phyloP scores from a whole-genome alignment of 2,113 vertebrate species.

The Scophthalmus maximus region DNA sequence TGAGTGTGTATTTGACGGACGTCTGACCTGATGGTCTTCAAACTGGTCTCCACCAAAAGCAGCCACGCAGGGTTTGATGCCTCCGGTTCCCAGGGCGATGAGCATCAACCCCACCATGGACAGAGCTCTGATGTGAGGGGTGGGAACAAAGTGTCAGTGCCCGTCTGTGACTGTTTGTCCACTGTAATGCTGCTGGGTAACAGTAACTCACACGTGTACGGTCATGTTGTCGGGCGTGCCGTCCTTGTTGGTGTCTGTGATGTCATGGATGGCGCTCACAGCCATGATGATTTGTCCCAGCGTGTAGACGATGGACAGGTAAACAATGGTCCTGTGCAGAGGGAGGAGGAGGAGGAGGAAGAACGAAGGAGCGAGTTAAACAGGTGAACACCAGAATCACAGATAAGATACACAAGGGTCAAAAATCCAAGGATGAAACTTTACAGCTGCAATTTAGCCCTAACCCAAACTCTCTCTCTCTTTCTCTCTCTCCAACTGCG shows the following conservation, averaged over 20 bases:
- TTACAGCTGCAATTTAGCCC: too few relatives aligned
- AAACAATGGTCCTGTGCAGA: slow-evolving; percentile 90
- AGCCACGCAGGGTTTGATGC: slow-evolving; percentile 96
- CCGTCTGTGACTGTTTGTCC: neutral
- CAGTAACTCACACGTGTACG: slow-evolving; percentile 88
- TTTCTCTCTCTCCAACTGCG: too few relatives aligned
- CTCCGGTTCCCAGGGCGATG: slow-evolving; percentile 94
- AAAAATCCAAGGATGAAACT: slow-evolving; percentile 15
- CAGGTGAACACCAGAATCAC: neutral
- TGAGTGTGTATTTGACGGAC: too few relatives aligned
- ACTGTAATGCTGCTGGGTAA: too few relatives aligned
- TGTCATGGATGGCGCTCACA: slow-evolving; percentile 88
- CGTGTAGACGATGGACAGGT: slow-evolving; percentile 90
- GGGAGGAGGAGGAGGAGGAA: neutral
- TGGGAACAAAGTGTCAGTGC: neutral
- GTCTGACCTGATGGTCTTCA: slow-evolving; percentile 88
- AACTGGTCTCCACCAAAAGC: slow-evolving; percentile 99
- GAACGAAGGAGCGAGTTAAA: neutral
- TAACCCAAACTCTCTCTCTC: too few relatives aligned
- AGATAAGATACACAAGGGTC: slow-evolving; percentile 16
- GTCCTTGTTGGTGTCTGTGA: slow-evolving; percentile 82
- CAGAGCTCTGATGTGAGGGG: slow-evolving; percentile 80
- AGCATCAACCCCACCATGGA: slow-evolving; percentile 90
- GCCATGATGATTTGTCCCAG: slow-evolving; percentile 87
- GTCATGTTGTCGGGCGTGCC: slow-evolving; percentile 77